Evolutionary conservation across 2,888 invertebrate genomes (phyloP), one percentile per base, ranked within the genome.

Genomic region (Orthosia gracilis): DNA sequence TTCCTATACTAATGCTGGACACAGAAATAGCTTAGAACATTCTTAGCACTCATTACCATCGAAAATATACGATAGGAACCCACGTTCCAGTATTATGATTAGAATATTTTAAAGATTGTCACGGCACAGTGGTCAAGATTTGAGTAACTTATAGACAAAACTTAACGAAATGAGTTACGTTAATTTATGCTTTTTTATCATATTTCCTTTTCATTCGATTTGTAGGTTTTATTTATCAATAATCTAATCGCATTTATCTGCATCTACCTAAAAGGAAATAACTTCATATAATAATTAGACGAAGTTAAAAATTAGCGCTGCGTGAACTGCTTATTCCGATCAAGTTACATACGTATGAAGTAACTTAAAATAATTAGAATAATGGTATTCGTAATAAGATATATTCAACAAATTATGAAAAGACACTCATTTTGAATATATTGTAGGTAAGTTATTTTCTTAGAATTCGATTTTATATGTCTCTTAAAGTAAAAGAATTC

Each of bases 11-110:
- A 87, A 84, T 80, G 71, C 77, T 78, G 76, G 63, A 57, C 73
- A 80, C 87, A 80, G 80, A 88, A 90, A 89, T 91, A 89, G 82
- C 83, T 69, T 73, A 75, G 71, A 71, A 77, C 82, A 87, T 88
- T 86, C 83, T 80, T 76, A 73, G 69, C 62, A 75, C 83, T 86
- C 84, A 84, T 83, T 87, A 85, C 78, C 74, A 66, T 79, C 63
- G 67, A 80, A 85, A 79, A 78, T 72, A 80, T 54, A 74, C 68
- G 71, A 59, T 54, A 65, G 3, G 4, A n/a, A 54, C 49, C 40
- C 40, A 40, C 40, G 40, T 40, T 40, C 40, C 40, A 40, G 1
- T 49, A 55, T 64, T 17, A 0, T 45, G 26, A 26, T 26, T 31
- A 40, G 18, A 58, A 49, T 52, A 68, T 50, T 18, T 69, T 17